Evolutionary conservation across 2,113 vertebrate species (phyloP).

Genomic region (Stegostoma tigrinum): DNA sequence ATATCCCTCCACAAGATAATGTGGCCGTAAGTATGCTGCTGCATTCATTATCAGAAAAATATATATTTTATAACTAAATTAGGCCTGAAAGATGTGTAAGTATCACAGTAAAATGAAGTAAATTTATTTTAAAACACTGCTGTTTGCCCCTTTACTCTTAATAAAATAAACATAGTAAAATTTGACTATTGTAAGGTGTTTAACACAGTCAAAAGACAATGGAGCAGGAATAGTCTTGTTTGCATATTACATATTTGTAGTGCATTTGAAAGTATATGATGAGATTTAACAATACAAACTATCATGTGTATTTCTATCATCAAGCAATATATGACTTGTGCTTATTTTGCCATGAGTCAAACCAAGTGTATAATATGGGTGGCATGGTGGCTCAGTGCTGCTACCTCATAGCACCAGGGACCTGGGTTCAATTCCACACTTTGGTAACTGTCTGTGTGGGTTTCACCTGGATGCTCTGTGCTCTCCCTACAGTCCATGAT

Average conservation of each 20-base stretch:
- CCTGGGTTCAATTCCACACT: no score
- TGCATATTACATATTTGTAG: not conserved
- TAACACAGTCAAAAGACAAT: not conserved
- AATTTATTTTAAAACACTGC: not conserved
- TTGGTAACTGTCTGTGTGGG: no score
- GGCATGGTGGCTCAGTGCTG: no score
- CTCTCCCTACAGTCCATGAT: no score
- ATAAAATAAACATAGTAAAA: not conserved
- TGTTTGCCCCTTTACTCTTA: not conserved
- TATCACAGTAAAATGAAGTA: not conserved
- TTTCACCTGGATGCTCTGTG: no score
- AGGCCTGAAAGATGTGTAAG: not conserved
- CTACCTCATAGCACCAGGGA: no score
- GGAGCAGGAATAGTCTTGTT: not conserved
- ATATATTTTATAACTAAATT: not conserved
- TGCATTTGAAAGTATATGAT: not conserved
- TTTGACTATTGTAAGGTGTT: not conserved
- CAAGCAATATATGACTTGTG: not conserved
- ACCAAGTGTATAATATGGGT: not conserved
- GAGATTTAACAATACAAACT: not conserved
- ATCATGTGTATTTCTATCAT: not conserved
- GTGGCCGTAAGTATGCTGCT: not conserved
- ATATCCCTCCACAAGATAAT: not conserved
- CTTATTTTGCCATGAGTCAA: not conserved
- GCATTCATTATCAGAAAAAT: not conserved